These are phyloP conservation scores for Propithecus perrieri DNA, from an alignment of 2,797 vertebrate species.

Conservation along the genomic window DNA sequence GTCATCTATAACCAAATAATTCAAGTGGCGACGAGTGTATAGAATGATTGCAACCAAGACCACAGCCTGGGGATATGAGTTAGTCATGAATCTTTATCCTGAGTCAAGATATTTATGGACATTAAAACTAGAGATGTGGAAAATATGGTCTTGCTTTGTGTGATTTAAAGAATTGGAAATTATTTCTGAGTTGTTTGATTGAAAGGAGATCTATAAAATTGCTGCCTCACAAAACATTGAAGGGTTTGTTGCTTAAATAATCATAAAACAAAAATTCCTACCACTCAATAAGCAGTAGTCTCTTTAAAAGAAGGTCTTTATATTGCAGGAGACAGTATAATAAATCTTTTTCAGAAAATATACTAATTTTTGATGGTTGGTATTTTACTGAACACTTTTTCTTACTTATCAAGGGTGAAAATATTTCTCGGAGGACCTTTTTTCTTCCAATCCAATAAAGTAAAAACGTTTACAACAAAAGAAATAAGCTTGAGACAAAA, in stretches of 20 bases:
- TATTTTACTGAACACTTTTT: slow-evolving; percentile 26
- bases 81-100: background rate
- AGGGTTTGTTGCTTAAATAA: slow-evolving; percentile 31
- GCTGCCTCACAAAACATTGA: background rate
- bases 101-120: slow-evolving; percentile 9
- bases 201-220: slow-evolving; percentile 21
- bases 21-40: background rate
- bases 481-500: slow-evolving; percentile 3
- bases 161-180: slow-evolving; percentile 46
- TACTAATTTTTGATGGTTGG: slow-evolving; percentile 15
- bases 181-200: background rate
- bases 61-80: background rate
- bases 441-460: slow-evolving; percentile 46
- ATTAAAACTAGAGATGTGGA: slow-evolving; percentile 26
- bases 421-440: slow-evolving; percentile 14
- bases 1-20: slow-evolving; percentile 5
- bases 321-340: background rate
- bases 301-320: background rate
- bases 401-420: slow-evolving; percentile 32
- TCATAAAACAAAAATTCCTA: slow-evolving; percentile 5
- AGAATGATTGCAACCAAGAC: slow-evolving; percentile 2
- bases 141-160: background rate
- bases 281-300: background rate
- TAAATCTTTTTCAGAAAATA: slow-evolving; percentile 43
- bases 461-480: slow-evolving; percentile 44